A percentile compares a stretch with the other conserved stretches of the same genome.
Evolutionary conservation across 2,888 invertebrate genomes (phyloP).

Genomic region (Adineta ricciae): DNA sequence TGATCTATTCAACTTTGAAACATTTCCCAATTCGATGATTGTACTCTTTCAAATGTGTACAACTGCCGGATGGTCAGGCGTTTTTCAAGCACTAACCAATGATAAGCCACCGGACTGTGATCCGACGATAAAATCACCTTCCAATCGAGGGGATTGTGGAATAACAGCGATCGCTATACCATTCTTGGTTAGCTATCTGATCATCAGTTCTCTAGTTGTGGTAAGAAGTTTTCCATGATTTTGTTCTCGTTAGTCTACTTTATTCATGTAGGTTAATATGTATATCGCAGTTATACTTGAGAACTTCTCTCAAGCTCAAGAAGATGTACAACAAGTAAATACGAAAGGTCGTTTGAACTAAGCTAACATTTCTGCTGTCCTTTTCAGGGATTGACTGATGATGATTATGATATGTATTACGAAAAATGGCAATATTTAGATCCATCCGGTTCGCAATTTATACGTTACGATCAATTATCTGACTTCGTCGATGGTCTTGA

Average conservation of each 20-base stretch:
- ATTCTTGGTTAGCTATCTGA: constrained; percentile 84
- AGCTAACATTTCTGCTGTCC: background rate
- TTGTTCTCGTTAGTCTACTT: background rate
- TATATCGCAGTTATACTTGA: constrained; percentile 98
- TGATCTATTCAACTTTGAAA: constrained; percentile 94
- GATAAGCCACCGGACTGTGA: constrained; percentile 59
- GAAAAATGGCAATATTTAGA: constrained; percentile 99
- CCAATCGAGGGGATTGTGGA: constrained; percentile 63
- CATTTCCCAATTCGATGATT: constrained; percentile 95
- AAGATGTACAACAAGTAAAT: constrained; percentile 66
- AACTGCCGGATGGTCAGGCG: constrained; percentile 53
- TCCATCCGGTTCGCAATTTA: constrained; percentile 95
- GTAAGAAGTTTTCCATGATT: background rate
- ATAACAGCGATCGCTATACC: constrained; percentile 84
- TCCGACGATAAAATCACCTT: constrained; percentile 34
- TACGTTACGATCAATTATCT: constrained; percentile 80
- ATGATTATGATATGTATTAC: constrained; percentile 98
- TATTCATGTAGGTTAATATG: constrained; percentile 64
- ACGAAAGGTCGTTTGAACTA: background rate
- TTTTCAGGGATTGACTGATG: constrained; percentile 65
- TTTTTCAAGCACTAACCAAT: constrained; percentile 33
- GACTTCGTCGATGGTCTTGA: constrained; percentile 91
- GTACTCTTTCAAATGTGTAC: constrained; percentile 95
- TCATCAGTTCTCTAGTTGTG: constrained; percentile 87
- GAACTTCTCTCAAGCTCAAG: constrained; percentile 94